Evolutionary conservation across 30 jellyfish, hydroid and myxozoan species (phyloP), one percentile per base, ranked within the genome.

Genomic region (Hydractinia echinata): DNA sequence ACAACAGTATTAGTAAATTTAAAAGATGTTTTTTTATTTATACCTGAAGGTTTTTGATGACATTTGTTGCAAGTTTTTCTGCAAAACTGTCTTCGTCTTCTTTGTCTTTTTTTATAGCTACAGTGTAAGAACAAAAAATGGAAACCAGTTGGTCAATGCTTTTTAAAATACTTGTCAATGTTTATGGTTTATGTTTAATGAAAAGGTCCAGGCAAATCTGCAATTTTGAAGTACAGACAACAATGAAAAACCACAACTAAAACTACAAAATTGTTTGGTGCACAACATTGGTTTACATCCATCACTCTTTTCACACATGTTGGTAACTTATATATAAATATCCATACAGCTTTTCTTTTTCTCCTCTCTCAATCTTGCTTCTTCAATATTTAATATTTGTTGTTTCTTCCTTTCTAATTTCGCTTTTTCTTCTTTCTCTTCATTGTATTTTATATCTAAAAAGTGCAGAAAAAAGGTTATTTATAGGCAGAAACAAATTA

Each of bases 41-140:
- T 61, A 91, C 97, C 85, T 91, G 97, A 51, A 91, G 61, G 77
- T 91, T 91, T 66, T 91, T 91, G 74, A 91, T 88, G 55, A 91
- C 95, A 80, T 91, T 94, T 5, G 97, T 91, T 14, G 97, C 97
- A 48, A 91, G 97, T 82, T 91, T 91, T 54, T 91, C 96, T 11
- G 95, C 97, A 91, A 91, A 91, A 49, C 88, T 54, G 66, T 91
- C 96, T 4, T 78, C 62, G 6, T 86, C 95, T 69, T 82, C 92
- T 51, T 74, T 79, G 52, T 64, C 85, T 58, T 67, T 80, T 8
- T 84, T n/a, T n/a, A n/a, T 87, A 81, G n/a, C 84, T 44, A 69
- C 55, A 67, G 44, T 30, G 44, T 30, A 2, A 30, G 44, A 30
- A 30, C 2, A 30, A 30, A 30, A 30, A 30, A 30, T 30, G 44